Base-by-base conservation (phyloP, 2,797 vertebrate species). In the Champsocephalus esox region DNA sequence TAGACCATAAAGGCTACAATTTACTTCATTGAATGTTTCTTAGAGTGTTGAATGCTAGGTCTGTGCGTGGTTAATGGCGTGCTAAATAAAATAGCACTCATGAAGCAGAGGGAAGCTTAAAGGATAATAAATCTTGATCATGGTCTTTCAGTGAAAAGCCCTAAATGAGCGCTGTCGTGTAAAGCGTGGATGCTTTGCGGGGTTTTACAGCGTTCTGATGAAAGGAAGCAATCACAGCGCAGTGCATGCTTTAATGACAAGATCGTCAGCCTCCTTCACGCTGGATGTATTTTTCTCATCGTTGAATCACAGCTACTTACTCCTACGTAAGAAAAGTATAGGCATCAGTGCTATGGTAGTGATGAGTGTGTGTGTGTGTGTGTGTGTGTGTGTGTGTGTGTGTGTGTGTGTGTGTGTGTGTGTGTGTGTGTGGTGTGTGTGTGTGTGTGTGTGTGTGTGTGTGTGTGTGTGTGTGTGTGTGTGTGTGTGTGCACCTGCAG, bases 141-240 rank as follows among this genome's bases (percentile, higher is more conserved):
- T 21, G 48, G 32, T 59, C 52, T 65, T 83, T 17, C 67, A 64
- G 50, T 89, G 87, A 91, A 89, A 88, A 81, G 82, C 78, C 56
- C 55, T 73, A 87, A 87, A 86, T 77, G 80, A 87, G 79, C 65
- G 4, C 9, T n/a, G 41, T 1, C 3, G 57, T 73, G 49, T 41
- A 1, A 64, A 56, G 71, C 56, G 67, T 32, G 67, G 61, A 64
- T 21, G 80, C 70, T 48, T 82, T 79, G 75, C 58, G 8, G 45
- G 58, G 44, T 77, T 77, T 56, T 48, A 72, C 77, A 50, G 64
- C 28, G 66, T 45, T 1, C 79, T 57, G 83, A 87, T 91, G 85
- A 91, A 91, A 87, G 66, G 79, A 75, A 54, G 86, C 73, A 89
- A 88, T 91, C 89, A 88, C 46, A 0, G 28, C 49, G 54, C 70